Conservation (phyloP, 92 coral and sea anemone genomes). For the Epizoanthus scotinus region DNA sequence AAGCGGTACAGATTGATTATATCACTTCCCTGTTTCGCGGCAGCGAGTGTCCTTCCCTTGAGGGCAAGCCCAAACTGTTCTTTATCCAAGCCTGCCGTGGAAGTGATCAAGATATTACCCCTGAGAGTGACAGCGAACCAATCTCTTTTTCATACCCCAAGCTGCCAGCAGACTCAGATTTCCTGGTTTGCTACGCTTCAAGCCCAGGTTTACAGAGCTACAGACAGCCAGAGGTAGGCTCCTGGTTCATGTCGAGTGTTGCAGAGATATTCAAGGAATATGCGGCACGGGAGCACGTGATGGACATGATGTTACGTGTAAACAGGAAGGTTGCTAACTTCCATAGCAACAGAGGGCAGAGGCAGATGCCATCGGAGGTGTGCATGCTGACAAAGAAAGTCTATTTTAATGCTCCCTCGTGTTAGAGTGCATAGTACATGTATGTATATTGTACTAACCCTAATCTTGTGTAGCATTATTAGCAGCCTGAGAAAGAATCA, state of each 20-base stretch:
- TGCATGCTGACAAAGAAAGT: conserved; percentile 83
- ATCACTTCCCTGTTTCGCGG: conserved; percentile 73
- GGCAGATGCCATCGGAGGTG: conserved; percentile 90
- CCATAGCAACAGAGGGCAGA: conserved; percentile 57
- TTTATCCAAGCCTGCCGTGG: conserved; percentile 94
- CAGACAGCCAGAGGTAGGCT: conserved; percentile 66
- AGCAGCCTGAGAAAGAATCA: no score
- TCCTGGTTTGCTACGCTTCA: conserved; percentile 84
- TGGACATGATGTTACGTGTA: conserved; percentile 92
- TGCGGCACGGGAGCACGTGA: conserved; percentile 66
- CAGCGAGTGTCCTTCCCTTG: conserved; percentile 59
- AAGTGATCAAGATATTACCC: conserved; percentile 48
- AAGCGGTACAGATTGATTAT: conserved; percentile 66
- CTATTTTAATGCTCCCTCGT: conserved; percentile 47
- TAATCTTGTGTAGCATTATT: no score
- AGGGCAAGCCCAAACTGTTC: conserved; percentile 86
- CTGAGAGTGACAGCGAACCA: conserved; percentile 80
- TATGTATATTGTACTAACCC: no score
- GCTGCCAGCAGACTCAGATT: conserved; percentile 83
- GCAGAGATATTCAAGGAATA: conserved; percentile 57
- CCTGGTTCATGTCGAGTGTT: conserved; percentile 78
- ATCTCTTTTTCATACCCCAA: conserved; percentile 50
- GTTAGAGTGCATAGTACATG: no score
- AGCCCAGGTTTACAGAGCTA: conserved; percentile 78
- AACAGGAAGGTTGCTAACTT: conserved; percentile 66